These are phyloP conservation scores for Athalia cordata DNA, from an alignment of 2,888 invertebrate species.

Conservation along the genomic window DNA sequence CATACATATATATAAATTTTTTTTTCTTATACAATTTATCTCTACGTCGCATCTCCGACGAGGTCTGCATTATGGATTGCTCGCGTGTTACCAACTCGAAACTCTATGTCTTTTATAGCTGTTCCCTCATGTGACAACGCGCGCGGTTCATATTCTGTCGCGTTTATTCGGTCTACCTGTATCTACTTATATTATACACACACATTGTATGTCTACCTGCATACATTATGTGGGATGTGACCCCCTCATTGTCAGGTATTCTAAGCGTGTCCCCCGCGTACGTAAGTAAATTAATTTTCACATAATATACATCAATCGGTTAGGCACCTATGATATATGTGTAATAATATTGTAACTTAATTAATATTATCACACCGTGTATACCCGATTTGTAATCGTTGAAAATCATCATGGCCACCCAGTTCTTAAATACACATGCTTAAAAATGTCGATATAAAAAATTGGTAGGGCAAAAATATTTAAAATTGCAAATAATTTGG, in stretches of 20 bases:
- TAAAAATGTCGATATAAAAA: no score
- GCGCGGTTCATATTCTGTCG: not conserved
- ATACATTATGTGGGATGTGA: not conserved
- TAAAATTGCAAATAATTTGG: no score
- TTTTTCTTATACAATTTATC: constrained; percentile 60
- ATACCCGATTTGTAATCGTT: no score
- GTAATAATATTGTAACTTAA: not conserved
- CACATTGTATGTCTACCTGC: no score
- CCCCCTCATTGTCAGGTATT: not conserved
- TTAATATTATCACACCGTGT: not conserved
- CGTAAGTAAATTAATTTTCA: constrained; percentile 16
- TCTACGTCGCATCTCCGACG: constrained; percentile 66
- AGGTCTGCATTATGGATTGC: constrained; percentile 70
- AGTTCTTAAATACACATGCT: no score
- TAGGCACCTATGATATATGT: not conserved
- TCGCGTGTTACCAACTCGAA: constrained; percentile 65
- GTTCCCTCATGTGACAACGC: not conserved
- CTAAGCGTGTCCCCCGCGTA: constrained; percentile 23
- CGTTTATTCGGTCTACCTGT: constrained; percentile 4
- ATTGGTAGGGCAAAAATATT: no score
- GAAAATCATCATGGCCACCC: no score
- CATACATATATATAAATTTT: no score
- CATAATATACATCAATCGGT: constrained; percentile 11
- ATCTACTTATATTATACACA: no score
- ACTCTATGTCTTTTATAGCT: constrained; percentile 11